These are phyloP conservation scores for Mustela nigripes DNA, from an alignment of 2,113 vertebrate genomes.

Conservation along the genomic window DNA sequence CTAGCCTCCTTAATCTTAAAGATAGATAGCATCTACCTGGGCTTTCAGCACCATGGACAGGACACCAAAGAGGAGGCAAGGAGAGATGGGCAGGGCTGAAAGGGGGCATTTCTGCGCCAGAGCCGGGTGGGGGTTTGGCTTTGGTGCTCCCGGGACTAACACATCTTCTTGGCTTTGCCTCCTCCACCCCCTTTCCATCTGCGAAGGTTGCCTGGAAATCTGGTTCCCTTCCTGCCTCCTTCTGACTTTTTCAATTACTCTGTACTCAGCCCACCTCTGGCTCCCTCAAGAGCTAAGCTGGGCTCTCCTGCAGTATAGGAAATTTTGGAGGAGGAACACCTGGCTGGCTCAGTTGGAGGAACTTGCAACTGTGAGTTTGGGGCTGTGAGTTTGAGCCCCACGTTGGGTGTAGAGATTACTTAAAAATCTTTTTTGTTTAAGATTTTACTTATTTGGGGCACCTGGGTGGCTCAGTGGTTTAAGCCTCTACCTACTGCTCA, in stretches of 20 bases:
- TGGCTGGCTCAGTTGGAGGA: not conserved
- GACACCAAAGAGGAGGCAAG: not conserved
- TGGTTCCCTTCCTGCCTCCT: not conserved
- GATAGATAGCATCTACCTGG: not conserved
- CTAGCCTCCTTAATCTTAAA: not conserved
- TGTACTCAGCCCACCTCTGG: not conserved
- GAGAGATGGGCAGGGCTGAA: not conserved
- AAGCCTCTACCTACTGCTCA: no score
- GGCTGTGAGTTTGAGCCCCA: not conserved
- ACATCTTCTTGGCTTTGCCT: constrained; percentile 11
- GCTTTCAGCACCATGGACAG: constrained; percentile 72
- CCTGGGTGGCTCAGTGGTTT: no score
- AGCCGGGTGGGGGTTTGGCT: not conserved
- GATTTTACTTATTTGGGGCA: no score
- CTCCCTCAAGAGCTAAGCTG: not conserved
- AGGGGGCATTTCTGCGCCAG: no score
- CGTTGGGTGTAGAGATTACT: not conserved
- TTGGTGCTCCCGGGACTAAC: not conserved
- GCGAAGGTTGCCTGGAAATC: constrained; percentile 28
- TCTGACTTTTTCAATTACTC: not conserved
- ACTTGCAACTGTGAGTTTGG: not conserved
- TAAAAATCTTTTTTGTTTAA: no score
- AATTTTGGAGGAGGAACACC: not conserved
- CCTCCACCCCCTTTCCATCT: constrained; percentile 24
- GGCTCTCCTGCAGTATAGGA: not conserved